A percentile compares a stretch with the other conserved stretches of the same genome.
phyloP scores from a whole-genome alignment of 2,113 vertebrate species.

The Tauraco erythrolophus region DNA sequence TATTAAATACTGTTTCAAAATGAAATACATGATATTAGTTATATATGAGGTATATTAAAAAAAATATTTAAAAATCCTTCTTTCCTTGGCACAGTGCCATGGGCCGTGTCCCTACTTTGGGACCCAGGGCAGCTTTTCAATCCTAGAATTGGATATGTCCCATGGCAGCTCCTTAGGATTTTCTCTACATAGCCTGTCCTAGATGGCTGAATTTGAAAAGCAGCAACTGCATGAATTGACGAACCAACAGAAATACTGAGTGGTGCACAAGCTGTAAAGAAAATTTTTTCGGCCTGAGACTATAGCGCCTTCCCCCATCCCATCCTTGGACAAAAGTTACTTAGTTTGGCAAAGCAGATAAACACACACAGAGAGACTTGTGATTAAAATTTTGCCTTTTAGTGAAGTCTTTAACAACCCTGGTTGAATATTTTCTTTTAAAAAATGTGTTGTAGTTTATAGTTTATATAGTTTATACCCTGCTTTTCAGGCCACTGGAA shows the following conservation, averaged over 20 bases:
- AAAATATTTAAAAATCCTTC: neutral
- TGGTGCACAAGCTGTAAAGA: neutral
- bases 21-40: neutral
- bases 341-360: slow-evolving; percentile 34
- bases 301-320: neutral
- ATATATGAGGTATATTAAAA: neutral
- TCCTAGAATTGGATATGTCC: neutral
- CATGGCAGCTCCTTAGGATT: neutral
- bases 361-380: neutral
- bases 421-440: neutral
- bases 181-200: neutral
- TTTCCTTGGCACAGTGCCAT: neutral
- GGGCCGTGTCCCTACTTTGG: neutral
- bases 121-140: neutral
- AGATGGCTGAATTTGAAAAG: slow-evolving; percentile 29
- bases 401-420: neutral
- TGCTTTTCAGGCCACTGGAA: neutral
- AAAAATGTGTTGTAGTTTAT: neutral
- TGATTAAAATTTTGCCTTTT: slow-evolving; percentile 31
- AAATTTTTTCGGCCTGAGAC: neutral
- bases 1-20: neutral
- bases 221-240: neutral
- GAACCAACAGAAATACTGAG: slow-evolving; percentile 38
- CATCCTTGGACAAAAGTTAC: neutral
- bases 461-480: too few relatives aligned